These are phyloP conservation scores for Drosophila pruinosa DNA, from an alignment of 1,140 invertebrate species.

Conservation along the genomic window DNA sequence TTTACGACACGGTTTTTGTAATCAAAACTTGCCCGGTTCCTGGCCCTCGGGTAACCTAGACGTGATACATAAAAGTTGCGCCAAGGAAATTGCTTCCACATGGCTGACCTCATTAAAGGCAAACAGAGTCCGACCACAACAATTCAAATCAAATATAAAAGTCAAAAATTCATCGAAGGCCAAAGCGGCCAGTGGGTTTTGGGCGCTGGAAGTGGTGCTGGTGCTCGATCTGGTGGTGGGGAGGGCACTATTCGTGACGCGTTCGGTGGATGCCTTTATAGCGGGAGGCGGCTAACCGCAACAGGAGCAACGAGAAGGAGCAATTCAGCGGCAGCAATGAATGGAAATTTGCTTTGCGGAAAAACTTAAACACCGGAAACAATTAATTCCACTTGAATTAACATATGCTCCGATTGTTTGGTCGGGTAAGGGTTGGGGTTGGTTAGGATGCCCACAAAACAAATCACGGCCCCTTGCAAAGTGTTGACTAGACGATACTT, in stretches of 20 bases:
- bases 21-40: constrained; percentile 18
- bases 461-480: constrained; percentile 44
- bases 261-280: constrained; percentile 10
- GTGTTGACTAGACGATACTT: constrained; percentile 59
- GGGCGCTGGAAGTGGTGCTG: background rate
- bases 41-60: background rate
- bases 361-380: constrained; percentile 83
- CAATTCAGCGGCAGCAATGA: constrained; percentile 56
- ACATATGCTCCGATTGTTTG: constrained; percentile 73
- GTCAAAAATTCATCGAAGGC: constrained; percentile 77
- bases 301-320: constrained; percentile 33
- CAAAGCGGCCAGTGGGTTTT: constrained; percentile 28
- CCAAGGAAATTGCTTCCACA: constrained; percentile 65
- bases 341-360: constrained; percentile 76
- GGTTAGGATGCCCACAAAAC: constrained; percentile 18
- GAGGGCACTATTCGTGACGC: constrained; percentile 26
- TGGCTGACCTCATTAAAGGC: constrained; percentile 72
- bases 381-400: constrained; percentile 83
- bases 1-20: constrained; percentile 19
- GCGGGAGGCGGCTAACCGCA: constrained; percentile 39
- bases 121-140: constrained; percentile 70
- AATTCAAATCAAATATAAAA: constrained; percentile 81
- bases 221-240: background rate
- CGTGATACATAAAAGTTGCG: constrained; percentile 12
- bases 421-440: background rate